phyloP scores from a whole-genome alignment of 2,797 vertebrate species.

The Arctocebus calabarensis region DNA sequence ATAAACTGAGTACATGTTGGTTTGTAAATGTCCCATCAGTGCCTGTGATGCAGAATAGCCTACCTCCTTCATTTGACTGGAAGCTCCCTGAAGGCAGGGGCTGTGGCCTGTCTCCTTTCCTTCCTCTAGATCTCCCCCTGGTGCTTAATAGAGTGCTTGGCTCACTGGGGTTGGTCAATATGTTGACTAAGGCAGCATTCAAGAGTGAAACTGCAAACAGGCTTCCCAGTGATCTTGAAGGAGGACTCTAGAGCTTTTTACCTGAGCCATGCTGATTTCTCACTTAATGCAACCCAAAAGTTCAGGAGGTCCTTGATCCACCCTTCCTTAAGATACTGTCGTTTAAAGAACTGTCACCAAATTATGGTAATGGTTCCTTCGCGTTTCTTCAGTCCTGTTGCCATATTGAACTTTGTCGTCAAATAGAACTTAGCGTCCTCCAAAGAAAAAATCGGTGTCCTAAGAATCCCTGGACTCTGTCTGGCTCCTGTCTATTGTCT shows the following conservation, averaged over 20 bases:
- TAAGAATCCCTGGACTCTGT: slow-evolving; percentile 50
- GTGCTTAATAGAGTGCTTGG: slow-evolving; percentile 78
- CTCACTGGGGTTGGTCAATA: slow-evolving; percentile 79
- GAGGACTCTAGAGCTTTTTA: slow-evolving; percentile 78
- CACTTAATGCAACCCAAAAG: slow-evolving; percentile 74
- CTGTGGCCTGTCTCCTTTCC: slow-evolving; percentile 83
- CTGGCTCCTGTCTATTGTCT: slow-evolving; percentile 62
- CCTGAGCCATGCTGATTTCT: slow-evolving; percentile 83
- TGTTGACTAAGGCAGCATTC: slow-evolving; percentile 80
- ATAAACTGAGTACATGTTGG: slow-evolving; percentile 41
- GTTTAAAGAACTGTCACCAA: slow-evolving; percentile 79
- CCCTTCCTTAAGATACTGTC: slow-evolving; percentile 66
- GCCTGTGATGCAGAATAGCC: slow-evolving; percentile 70
- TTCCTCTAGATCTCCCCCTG: slow-evolving; percentile 83
- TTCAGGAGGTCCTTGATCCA: slow-evolving; percentile 75
- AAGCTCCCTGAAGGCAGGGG: slow-evolving; percentile 84
- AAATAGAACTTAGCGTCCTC: slow-evolving; percentile 65
- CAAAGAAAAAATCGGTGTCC: slow-evolving; percentile 59
- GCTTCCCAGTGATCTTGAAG: slow-evolving; percentile 81
- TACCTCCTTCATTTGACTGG: slow-evolving; percentile 83
- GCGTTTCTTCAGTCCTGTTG: slow-evolving; percentile 73
- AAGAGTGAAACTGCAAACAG: slow-evolving; percentile 73
- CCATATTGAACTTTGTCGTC: slow-evolving; percentile 77
- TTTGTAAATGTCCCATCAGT: slow-evolving; percentile 49
- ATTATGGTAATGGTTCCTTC: slow-evolving; percentile 59